Percentiles rank a stretch among this genome's conserved stretches.
phyloP scores from a whole-genome alignment of 2,888 invertebrate species.

The Scaptomyza caliginosa region DNA sequence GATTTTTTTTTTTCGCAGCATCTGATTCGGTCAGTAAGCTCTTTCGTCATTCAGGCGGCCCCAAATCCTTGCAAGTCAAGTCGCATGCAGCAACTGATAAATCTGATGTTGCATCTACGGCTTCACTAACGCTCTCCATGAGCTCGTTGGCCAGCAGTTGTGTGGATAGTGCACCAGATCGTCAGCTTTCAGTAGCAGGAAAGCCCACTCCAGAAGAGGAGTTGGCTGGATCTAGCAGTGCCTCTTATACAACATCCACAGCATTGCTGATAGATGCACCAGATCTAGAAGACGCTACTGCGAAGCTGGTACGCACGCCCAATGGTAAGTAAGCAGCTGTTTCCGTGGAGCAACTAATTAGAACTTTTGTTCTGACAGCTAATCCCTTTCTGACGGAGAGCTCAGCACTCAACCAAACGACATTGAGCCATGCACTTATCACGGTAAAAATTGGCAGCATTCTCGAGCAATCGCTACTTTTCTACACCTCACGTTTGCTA shows the following conservation, averaged over 20 bases:
- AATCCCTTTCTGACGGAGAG: slow-evolving; percentile 77
- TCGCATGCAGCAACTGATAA: slow-evolving; percentile 56
- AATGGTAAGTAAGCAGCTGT: slow-evolving; percentile 59
- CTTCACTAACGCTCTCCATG: slow-evolving; percentile 80
- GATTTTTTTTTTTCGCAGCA: slow-evolving; percentile 62
- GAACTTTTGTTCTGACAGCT: slow-evolving; percentile 53
- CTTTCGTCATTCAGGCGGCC: slow-evolving; percentile 81
- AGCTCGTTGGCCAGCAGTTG: slow-evolving; percentile 82
- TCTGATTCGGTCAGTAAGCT: slow-evolving; percentile 84
- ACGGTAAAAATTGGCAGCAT: slow-evolving; percentile 81
- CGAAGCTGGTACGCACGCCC: slow-evolving; percentile 56
- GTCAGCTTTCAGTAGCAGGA: slow-evolving; percentile 59
- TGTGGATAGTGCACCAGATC: slow-evolving; percentile 61
- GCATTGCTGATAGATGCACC: slow-evolving; percentile 75
- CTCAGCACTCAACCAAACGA: slow-evolving; percentile 66
- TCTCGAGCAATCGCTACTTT: slow-evolving; percentile 82
- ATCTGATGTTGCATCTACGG: slow-evolving; percentile 68
- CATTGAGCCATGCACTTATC: slow-evolving; percentile 60
- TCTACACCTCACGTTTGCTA: slow-evolving; percentile 82
- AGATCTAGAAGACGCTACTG: slow-evolving; percentile 40
- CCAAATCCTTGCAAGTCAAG: slow-evolving; percentile 66
- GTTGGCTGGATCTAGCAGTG: slow-evolving; percentile 55
- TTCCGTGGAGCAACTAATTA: slow-evolving; percentile 51
- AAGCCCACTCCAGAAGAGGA: slow-evolving; percentile 72
- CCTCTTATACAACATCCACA: slow-evolving; percentile 79